Evolutionary conservation across 2,113 vertebrate genomes (phyloP).

Genomic region (Acanthochromis polyacanthus): DNA sequence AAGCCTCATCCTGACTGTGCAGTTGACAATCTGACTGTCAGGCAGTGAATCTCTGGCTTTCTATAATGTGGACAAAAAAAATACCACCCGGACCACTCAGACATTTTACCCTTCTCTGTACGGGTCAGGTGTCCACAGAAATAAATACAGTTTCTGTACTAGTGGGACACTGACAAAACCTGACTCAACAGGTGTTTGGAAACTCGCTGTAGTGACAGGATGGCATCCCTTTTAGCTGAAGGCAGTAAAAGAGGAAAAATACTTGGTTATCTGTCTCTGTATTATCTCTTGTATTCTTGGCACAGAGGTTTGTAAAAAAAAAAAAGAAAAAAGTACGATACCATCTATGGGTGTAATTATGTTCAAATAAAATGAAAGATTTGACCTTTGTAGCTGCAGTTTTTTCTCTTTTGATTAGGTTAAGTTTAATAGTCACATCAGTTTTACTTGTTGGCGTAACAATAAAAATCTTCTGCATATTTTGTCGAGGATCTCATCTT

Average conservation of each 20-base stretch:
- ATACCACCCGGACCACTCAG: not conserved
- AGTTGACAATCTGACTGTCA: slow-evolving; percentile 35
- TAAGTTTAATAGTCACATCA: no score
- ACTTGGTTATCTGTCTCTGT: not conserved
- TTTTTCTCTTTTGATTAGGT: no score
- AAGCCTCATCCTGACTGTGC: slow-evolving; percentile 27
- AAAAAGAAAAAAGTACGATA: no score
- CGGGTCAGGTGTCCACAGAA: not conserved
- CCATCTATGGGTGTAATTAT: no score
- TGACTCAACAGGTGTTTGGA: slow-evolving; percentile 1
- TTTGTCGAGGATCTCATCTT: no score
- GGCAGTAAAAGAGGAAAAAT: not conserved
- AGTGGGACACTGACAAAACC: not conserved
- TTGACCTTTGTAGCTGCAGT: no score
- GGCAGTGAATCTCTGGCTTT: slow-evolving; percentile 36
- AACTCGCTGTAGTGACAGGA: not conserved
- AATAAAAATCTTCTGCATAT: no score
- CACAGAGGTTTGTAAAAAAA: no score
- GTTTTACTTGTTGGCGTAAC: no score
- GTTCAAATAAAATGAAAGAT: no score
- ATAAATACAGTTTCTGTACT: not conserved
- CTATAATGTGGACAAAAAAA: slow-evolving; percentile 15
- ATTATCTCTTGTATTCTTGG: no score
- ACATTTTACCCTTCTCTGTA: not conserved
- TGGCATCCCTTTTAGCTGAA: not conserved